Conservation (phyloP, 2,113 vertebrate genomes). For the Dipodomys stephensi region DNA sequence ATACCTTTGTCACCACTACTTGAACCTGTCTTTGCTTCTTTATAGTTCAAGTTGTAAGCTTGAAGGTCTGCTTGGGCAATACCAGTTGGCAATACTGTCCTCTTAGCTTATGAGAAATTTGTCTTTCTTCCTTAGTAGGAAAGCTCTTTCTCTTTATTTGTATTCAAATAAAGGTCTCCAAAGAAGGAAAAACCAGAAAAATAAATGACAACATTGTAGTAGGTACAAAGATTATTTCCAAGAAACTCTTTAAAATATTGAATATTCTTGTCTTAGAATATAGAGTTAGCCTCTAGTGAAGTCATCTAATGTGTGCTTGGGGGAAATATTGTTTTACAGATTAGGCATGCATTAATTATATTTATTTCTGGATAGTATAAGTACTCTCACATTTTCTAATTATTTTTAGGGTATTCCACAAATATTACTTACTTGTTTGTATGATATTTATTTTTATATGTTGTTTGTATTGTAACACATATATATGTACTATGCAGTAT, state of each 20-base stretch:
- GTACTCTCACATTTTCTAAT: neutral
- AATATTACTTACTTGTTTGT: neutral
- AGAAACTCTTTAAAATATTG: neutral
- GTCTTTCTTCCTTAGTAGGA: neutral
- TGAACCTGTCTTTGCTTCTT: neutral
- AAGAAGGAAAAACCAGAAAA: neutral
- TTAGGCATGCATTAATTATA: neutral
- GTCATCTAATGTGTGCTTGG: neutral
- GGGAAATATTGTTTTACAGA: neutral
- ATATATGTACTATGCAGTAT: neutral
- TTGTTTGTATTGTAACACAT: neutral
- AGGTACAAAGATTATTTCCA: neutral
- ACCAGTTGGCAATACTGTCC: too few species aligned
- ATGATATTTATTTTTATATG: neutral
- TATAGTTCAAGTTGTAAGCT: neutral
- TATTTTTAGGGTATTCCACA: neutral
- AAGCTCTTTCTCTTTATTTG: neutral
- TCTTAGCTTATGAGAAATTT: neutral
- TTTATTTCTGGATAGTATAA: neutral
- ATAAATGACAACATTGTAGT: neutral
- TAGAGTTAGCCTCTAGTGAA: neutral
- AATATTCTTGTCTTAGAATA: neutral
- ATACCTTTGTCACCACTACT: neutral
- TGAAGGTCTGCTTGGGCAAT: neutral
- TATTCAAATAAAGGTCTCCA: neutral